Percentiles rank a stretch among this genome's conserved stretches.
Evolutionary conservation across 2,888 invertebrate genomes (phyloP).

Genomic region (Raillietiella orientalis): DNA sequence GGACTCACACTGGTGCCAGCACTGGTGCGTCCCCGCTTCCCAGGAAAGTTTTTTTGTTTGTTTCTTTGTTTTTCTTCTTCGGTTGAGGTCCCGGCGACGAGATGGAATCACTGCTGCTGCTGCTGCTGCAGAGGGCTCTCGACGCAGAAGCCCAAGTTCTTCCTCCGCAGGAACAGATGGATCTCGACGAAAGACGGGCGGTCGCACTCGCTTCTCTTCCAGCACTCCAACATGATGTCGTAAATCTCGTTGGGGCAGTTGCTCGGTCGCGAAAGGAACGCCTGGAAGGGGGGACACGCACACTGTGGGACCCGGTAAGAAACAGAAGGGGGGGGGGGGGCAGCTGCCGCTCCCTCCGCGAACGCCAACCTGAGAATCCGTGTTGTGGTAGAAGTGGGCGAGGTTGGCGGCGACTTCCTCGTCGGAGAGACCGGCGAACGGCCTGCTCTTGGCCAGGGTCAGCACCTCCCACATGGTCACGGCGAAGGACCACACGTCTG

Average conservation of each 20-base stretch:
- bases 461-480: constrained; percentile 62
- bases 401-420: constrained; percentile 48
- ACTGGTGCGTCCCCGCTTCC: too few species aligned
- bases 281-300: too few species aligned
- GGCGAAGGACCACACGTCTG: constrained; percentile 65
- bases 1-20: too few species aligned
- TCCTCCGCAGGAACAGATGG: constrained; percentile 46
- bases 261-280: constrained; percentile 29
- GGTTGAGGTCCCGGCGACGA: too few species aligned
- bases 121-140: too few species aligned
- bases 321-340: too few species aligned
- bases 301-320: too few species aligned
- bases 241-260: constrained; percentile 58
- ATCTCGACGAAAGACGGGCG: constrained; percentile 62
- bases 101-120: too few species aligned
- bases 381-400: constrained; percentile 21
- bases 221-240: constrained; percentile 69
- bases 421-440: constrained; percentile 39
- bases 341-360: too few species aligned
- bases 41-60: too few species aligned
- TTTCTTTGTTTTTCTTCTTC: too few species aligned
- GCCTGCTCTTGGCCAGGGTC: constrained; percentile 36
- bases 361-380: constrained; percentile 11
- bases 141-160: constrained; percentile 32
- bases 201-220: constrained; percentile 44